Evolutionary conservation across 2,888 invertebrate genomes (phyloP), one percentile per base, ranked within the genome.

Genomic region (Neoaliturus tenellus): DNA sequence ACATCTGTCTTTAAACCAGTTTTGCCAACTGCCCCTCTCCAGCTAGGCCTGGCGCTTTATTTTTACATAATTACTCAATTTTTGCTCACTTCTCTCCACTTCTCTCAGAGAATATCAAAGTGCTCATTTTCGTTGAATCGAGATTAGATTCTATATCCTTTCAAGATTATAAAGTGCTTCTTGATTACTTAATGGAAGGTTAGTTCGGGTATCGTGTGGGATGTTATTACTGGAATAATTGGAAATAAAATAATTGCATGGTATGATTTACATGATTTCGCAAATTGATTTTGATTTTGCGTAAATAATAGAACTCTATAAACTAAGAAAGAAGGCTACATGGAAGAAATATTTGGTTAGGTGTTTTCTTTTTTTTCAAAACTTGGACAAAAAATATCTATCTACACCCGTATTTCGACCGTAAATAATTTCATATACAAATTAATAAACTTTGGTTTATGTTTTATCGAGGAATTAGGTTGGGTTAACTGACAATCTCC

Each of bases 51-150:
- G 55, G 23, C 55, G 23, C 20, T 55, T 55, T 55, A 55, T 55
- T 55, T 55, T 55, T 55, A 55, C 55, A 20, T 55, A 25, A 55
- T 55, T 55, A 55, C 55, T 55, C 23, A 55, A 55, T 55, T 20
- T 41, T 55, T 25, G 55, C 20, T 4, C 44, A 44, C 44, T 44
- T 44, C 44, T 17, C 44, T 14, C 14, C 17, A 17, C 44, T 14
- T 12, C 12, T 14, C 14, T 44, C 44, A 44, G 12, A 44, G 44
- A 44, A 4, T 4, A 44, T 44, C 44, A 44, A 44, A 44, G 44
- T 14, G 44, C 44, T 44, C 44, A 44, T 44, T 44, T 44, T 44
- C 44, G 2, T 44, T 44, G 44, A 44, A 2, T 44, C 44, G 12
- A 44, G 12, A 44, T 44, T 44, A 14, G 17, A 14, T 12, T 44